A percentile compares a stretch with the other conserved stretches of the same genome.
Conservation (phyloP, 1,140 invertebrate genomes). For the Chironomus tepperi region DNA sequence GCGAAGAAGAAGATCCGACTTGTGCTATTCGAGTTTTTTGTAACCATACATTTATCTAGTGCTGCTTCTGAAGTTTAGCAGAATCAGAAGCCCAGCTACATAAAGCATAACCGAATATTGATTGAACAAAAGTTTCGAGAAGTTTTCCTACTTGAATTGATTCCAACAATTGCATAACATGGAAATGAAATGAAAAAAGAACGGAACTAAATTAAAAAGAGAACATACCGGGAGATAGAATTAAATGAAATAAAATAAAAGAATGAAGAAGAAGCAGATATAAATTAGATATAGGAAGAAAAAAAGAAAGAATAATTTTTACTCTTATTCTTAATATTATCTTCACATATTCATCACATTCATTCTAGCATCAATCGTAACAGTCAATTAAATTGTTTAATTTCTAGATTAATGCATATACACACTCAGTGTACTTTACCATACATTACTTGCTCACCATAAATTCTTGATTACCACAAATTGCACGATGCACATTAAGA, state of each 20-base stretch:
- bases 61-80: too few relatives aligned
- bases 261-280: too few relatives aligned
- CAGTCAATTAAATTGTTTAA: slow-evolving; percentile 24
- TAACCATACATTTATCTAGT: too few relatives aligned
- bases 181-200: not conserved
- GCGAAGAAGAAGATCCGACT: too few relatives aligned
- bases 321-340: not conserved
- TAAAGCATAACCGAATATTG: too few relatives aligned
- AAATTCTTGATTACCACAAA: not conserved
- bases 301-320: not conserved
- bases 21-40: too few relatives aligned
- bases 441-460: not conserved
- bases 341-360: too few relatives aligned
- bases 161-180: not conserved
- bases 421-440: too few relatives aligned
- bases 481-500: not conserved
- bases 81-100: too few relatives aligned
- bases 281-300: not conserved
- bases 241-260: not conserved
- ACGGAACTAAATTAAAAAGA: not conserved
- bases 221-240: not conserved
- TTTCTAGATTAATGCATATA: not conserved
- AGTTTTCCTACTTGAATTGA: too few relatives aligned
- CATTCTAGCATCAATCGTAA: not conserved
- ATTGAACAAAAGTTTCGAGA: too few relatives aligned